Evolutionary conservation across 2,113 vertebrate species (phyloP), one percentile per base, ranked within the genome.

Genomic region (Oncorhynchus masou): DNA sequence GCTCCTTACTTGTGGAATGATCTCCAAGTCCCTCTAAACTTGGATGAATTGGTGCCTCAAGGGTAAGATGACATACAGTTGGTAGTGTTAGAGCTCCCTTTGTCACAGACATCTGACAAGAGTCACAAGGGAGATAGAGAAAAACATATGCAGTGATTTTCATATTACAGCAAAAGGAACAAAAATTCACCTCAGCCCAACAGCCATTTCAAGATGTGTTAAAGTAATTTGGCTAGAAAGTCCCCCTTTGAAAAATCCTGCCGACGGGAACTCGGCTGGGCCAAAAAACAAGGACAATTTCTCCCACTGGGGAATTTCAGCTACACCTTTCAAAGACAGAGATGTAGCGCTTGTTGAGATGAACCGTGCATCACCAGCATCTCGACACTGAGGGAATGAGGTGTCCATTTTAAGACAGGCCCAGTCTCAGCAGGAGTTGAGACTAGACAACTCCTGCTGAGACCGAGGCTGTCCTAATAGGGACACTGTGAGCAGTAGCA

Each of bases 121-220:
- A 57, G 27, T 20, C 54, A 24, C 5, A 73, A 64, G 54, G 31
- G 54, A 73, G 39, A 64, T 27, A 62, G 57, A 62, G 24, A 80
- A 3, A 57, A 76, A 77, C 75, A 84, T 75, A 84, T 78, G 54
- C 71, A 76, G 77, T n/a, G 9, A 51, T 78, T 81, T 76, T 78
- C 72, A 77, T 76, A 73, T 77, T 29, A 24, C 54, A 68, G 78
- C 71, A 68, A 62, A 73, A 31, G 73, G 12, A 39, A 45, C 15
- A 13, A 27, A 65, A 45, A 68, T 60, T 27, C 69, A 73, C 62
- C 69, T 68, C 31, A 67, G 64, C 48, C 76, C 74, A 51, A 39
- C 62, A 39, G 65, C 71, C 72, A 62, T 72, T 57, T 9, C 20
- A 64, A 78, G 31, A 79, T 64, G 71, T 20, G 8, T 71, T 19